Evolutionary conservation across 1,140 invertebrate species (phyloP).

Genomic region (Matsumurasca onukii): DNA sequence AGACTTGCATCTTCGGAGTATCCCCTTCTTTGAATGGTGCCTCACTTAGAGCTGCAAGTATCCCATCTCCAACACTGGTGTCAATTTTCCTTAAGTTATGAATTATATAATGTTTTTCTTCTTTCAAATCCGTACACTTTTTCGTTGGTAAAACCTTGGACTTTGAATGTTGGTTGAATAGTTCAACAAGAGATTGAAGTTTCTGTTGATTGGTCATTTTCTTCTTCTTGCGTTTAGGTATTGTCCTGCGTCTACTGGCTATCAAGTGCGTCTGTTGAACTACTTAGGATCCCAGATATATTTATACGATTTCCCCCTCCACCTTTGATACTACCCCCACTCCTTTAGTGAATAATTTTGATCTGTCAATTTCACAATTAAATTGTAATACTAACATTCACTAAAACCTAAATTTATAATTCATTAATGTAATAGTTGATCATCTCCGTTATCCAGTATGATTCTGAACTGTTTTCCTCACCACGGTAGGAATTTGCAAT

Average conservation of each 20-base stretch:
- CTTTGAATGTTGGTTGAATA: conserved; percentile 3
- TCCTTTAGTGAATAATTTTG: background rate
- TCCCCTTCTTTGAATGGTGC: background rate
- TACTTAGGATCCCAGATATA: background rate
- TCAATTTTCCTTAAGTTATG: background rate
- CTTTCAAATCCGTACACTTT: background rate
- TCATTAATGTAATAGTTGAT: background rate
- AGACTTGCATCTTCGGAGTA: background rate
- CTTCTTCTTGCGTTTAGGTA: background rate
- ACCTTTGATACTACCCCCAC: background rate
- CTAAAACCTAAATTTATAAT: background rate
- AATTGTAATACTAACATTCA: background rate
- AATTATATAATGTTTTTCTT: background rate
- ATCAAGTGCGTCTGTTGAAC: background rate
- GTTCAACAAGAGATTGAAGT: background rate
- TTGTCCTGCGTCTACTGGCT: background rate
- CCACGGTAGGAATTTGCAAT: background rate
- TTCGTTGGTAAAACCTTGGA: background rate
- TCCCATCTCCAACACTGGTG: background rate
- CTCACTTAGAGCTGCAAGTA: background rate
- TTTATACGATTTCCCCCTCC: background rate
- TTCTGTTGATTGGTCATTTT: background rate
- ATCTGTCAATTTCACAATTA: background rate
- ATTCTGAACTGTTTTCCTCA: background rate
- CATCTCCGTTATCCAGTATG: background rate